These are phyloP conservation scores for Trissoscelio sp. DNA, from an alignment of 2,888 invertebrate genomes.

Conservation along the genomic window DNA sequence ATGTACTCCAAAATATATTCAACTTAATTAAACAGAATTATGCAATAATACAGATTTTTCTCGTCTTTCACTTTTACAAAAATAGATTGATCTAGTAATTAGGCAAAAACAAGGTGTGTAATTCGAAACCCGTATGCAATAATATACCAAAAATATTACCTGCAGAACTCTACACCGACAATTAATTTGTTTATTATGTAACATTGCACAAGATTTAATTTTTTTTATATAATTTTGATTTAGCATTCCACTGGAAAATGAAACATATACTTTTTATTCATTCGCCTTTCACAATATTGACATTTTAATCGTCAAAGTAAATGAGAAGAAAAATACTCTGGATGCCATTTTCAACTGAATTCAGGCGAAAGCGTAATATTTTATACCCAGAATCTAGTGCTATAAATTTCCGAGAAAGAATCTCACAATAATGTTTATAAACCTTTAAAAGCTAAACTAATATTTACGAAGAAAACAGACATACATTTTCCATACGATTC, in stretches of 20 bases:
- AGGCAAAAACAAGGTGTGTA: background rate
- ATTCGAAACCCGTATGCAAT: background rate
- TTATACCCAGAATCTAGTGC: background rate
- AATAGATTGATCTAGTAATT: background rate
- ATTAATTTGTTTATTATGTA: background rate
- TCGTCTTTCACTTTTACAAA: background rate
- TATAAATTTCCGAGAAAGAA: background rate
- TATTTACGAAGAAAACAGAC: slow-evolving; percentile 49
- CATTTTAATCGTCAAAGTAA: background rate
- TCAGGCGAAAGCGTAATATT: background rate
- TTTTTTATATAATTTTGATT: background rate
- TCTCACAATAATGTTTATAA: slow-evolving; percentile 27
- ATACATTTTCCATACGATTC: slow-evolving; percentile 24
- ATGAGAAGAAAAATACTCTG: background rate
- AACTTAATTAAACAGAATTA: slow-evolving; percentile 18
- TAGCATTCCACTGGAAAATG: background rate
- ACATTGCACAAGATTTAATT: background rate
- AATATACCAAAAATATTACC: background rate
- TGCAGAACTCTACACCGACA: background rate
- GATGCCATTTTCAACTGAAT: background rate
- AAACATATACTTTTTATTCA: background rate
- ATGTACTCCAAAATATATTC: background rate
- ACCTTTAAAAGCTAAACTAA: slow-evolving; percentile 27
- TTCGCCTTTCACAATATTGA: slow-evolving; percentile 7
- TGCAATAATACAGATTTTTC: background rate